These are phyloP conservation scores for Hippocampus comes DNA, from an alignment of 2,113 vertebrate species.

Conservation along the genomic window DNA sequence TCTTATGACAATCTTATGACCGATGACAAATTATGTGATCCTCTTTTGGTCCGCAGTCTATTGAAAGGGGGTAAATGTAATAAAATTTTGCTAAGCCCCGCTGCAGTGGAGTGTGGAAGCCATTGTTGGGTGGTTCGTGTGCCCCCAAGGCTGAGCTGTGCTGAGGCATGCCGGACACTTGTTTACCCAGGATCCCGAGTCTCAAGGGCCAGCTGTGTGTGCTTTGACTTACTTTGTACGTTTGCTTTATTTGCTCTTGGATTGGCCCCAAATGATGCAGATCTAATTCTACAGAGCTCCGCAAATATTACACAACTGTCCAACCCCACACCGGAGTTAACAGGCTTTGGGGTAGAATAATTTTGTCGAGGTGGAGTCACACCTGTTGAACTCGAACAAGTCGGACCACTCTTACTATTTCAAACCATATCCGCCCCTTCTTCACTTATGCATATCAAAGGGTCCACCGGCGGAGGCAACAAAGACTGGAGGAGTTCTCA, in stretches of 20 bases:
- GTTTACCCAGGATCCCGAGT: slow-evolving; percentile 74
- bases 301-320: slow-evolving; percentile 46
- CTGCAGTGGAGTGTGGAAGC: slow-evolving; percentile 46
- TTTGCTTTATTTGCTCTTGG: slow-evolving; percentile 74
- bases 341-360: slow-evolving; percentile 38
- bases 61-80: slow-evolving; percentile 63
- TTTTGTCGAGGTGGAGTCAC: slow-evolving; percentile 34
- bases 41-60: slow-evolving; percentile 44
- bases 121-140: slow-evolving; percentile 65
- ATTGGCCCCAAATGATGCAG: slow-evolving; percentile 75
- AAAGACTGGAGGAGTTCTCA: slow-evolving; percentile 57
- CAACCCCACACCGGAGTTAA: slow-evolving; percentile 24
- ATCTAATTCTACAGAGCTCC: slow-evolving; percentile 62
- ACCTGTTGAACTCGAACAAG: slow-evolving; percentile 46
- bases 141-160: slow-evolving; percentile 47
- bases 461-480: slow-evolving; percentile 41
- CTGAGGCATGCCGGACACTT: slow-evolving; percentile 64
- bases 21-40: slow-evolving; percentile 56
- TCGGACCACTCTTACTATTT: slow-evolving; percentile 26
- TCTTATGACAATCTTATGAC: slow-evolving; percentile 39
- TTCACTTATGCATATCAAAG: slow-evolving; percentile 54
- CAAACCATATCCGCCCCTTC: slow-evolving; percentile 23
- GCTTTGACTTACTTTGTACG: slow-evolving; percentile 54
- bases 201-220: slow-evolving; percentile 79
- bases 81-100: slow-evolving; percentile 66